Base-by-base conservation (phyloP, 2,888 invertebrate species). In the Monochamus alternatus region DNA sequence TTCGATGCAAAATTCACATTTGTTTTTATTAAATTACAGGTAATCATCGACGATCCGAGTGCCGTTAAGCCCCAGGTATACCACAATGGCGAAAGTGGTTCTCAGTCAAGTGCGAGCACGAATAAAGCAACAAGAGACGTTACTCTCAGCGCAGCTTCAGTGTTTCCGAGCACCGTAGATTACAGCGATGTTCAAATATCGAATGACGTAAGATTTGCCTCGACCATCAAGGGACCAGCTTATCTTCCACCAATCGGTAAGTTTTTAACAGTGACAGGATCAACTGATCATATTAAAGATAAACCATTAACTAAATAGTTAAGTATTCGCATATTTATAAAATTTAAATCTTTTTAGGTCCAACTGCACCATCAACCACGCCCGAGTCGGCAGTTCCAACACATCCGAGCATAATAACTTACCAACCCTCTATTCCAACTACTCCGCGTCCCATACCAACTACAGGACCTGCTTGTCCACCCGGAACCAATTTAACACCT, bases 241-340 rank as follows among this genome's bases (percentile, higher is more conserved):
- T 89, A 89, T 78, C 81, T 89, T 32, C 89, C 89, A 47, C 89
- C 89, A 8, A 77, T 83, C 47, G 82, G 82, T 78, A 80, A 77
- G 77, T 59, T n/a, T 44, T 14, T 9, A 10, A 22, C 22, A 22
- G 22, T 22, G 22, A 22, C 22, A 22, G 22, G 22, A 22, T 22
- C 22, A 22, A 22, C 22, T 22, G 22, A 22, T 22, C 22, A 22
- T 22, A 22, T 22, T 22, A 22, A 22, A 22, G 22, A 22, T 1
- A 22, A 22, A 22, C 22, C 22, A 22, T 22, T 22, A 22, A 22
- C 22, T 22, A 22, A 22, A 22, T 22, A 22, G 22, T 22, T 22
- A 22, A 22, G 22, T 22, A 22, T 22, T 22, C 0, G 22, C 22
- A 30, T 22, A 47, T 10, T 2, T 64, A 64, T 38, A 43, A 5